Evolutionary conservation across 2,888 invertebrate genomes (phyloP).

Genomic region (Agrenia bidenticulata): DNA sequence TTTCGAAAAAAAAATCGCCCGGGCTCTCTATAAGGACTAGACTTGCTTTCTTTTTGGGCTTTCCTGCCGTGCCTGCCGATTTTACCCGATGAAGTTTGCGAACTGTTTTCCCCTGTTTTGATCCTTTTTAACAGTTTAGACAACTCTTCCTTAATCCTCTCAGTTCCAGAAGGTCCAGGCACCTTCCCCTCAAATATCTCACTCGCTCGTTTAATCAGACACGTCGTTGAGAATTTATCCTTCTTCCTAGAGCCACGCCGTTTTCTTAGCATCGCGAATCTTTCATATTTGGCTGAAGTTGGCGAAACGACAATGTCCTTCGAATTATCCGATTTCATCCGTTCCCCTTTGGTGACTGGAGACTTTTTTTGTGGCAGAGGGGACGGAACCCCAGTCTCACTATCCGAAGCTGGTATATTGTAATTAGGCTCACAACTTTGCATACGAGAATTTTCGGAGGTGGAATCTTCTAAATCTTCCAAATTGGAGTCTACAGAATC

Average conservation of each 20-base stretch:
- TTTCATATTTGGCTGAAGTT: neutral
- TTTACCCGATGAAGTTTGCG: neutral
- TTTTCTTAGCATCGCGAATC: constrained; percentile 34
- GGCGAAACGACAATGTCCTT: neutral
- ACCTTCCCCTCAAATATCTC: constrained; percentile 30
- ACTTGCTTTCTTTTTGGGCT: constrained; percentile 24
- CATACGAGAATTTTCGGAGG: constrained; percentile 19
- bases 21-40: constrained; percentile 40
- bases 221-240: constrained; percentile 49
- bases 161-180: constrained; percentile 29
- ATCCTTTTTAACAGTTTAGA: constrained; percentile 46
- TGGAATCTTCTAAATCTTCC: constrained; percentile 23
- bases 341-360: neutral
- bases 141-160: constrained; percentile 43
- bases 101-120: constrained; percentile 26
- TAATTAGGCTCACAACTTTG: neutral
- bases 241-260: constrained; percentile 46
- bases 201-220: constrained; percentile 48
- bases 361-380: neutral
- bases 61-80: constrained; percentile 16
- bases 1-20: constrained; percentile 29
- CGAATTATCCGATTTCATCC: neutral
- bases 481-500: neutral
- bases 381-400: constrained; percentile 11
- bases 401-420: neutral